phyloP scores from a whole-genome alignment of 1,140 invertebrate species.

The Philotrypesis tridentata region DNA sequence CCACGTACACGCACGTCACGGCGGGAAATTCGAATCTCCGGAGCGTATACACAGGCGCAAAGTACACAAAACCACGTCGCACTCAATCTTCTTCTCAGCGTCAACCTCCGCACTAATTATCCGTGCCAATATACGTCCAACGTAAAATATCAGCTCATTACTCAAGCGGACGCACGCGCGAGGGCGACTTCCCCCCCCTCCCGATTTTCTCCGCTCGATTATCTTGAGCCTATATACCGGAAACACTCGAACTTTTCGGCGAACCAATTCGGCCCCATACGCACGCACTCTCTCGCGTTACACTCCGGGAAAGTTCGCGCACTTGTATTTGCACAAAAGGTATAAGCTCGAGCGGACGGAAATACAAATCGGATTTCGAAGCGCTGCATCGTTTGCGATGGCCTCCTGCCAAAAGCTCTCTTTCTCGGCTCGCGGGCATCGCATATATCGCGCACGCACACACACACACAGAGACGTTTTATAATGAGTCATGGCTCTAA shows the following conservation, averaged over 20 bases:
- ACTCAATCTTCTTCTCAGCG: neutral
- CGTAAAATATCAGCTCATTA: neutral
- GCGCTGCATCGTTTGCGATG: conserved; percentile 1
- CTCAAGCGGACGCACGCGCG: no score
- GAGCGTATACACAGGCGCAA: no score
- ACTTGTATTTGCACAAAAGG: neutral
- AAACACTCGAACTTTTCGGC: no score
- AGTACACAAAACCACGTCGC: no score
- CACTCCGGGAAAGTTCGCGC: neutral
- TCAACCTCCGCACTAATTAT: neutral
- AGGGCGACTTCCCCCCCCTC: no score
- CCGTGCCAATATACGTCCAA: no score
- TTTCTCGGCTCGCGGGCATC: no score
- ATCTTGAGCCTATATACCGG: no score
- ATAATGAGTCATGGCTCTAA: conserved; percentile 19
- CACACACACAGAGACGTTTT: neutral
- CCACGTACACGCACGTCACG: no score
- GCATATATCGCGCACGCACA: neutral
- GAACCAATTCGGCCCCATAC: neutral
- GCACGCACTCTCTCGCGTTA: no score
- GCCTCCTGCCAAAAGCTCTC: neutral
- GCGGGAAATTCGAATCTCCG: no score
- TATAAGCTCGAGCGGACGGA: neutral
- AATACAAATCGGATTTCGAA: conserved; percentile 14
- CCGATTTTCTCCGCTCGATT: no score